Conservation (phyloP, 2,113 vertebrate species). For the Lanius collurio region DNA sequence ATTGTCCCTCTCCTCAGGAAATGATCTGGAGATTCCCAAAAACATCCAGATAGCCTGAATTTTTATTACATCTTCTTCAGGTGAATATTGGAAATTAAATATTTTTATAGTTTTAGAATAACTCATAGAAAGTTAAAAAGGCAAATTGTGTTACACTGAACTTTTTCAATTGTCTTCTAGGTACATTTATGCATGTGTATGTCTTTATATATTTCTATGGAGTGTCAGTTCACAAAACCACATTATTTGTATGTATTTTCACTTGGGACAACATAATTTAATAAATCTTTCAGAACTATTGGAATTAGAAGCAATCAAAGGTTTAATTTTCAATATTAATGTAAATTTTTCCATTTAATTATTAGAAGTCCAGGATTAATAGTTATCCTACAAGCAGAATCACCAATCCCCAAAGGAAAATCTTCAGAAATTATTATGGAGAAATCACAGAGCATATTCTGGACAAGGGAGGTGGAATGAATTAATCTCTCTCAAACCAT, state of each 20-base stretch:
- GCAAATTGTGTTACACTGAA: neutral
- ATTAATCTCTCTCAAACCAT: slow-evolving; percentile 17
- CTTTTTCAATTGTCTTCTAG: neutral
- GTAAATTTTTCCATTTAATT: neutral
- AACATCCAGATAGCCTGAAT: neutral
- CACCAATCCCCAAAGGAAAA: neutral
- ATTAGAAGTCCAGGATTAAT: neutral
- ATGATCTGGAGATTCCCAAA: neutral
- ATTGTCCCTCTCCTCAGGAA: neutral
- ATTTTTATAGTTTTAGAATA: neutral
- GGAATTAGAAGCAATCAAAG: neutral
- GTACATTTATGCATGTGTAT: neutral
- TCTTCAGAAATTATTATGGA: neutral
- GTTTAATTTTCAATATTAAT: neutral
- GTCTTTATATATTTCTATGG: neutral
- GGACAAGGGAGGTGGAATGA: slow-evolving; percentile 5
- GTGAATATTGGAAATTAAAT: neutral
- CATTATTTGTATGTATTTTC: neutral
- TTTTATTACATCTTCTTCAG: neutral
- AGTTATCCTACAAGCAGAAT: neutral
- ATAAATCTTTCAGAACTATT: neutral
- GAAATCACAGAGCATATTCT: neutral
- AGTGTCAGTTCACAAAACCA: neutral
- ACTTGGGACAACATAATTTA: neutral
- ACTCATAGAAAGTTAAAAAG: neutral